Conservation (phyloP, 2,888 invertebrate species). For the Eristalis intricaria region DNA sequence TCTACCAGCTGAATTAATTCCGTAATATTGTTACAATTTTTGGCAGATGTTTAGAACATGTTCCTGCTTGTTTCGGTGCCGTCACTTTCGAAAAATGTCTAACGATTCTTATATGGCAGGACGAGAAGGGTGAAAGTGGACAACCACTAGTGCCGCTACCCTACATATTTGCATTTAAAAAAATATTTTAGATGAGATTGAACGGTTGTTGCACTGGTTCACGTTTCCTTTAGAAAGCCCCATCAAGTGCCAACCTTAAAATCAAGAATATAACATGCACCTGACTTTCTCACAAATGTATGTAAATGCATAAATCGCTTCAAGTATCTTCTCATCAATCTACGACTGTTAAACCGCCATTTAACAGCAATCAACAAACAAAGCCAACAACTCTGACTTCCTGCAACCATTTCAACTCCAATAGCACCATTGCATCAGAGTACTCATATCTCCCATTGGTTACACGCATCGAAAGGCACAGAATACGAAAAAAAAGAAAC, state of each 20-base stretch:
- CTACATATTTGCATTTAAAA: too few species aligned
- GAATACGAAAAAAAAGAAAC: neutral
- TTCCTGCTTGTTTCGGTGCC: too few species aligned
- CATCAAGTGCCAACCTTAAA: neutral
- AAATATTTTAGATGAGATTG: too few species aligned
- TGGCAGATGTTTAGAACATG: too few species aligned
- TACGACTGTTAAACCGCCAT: neutral
- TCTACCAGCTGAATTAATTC: too few species aligned
- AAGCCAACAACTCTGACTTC: neutral
- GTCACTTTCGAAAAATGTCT: too few species aligned
- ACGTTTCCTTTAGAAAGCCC: neutral
- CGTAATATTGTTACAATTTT: too few species aligned
- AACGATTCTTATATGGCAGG: too few species aligned
- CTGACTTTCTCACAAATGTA: neutral
- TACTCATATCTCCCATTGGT: slow-evolving; percentile 27
- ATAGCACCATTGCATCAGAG: slow-evolving; percentile 30
- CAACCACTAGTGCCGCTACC: too few species aligned
- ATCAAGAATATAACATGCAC: neutral
- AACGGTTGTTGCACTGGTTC: too few species aligned
- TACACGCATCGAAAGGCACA: slow-evolving; percentile 9
- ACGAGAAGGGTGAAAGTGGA: too few species aligned
- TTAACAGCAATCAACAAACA: neutral
- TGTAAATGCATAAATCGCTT: neutral
- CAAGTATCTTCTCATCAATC: neutral
- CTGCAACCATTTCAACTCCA: neutral